Evolutionary conservation across 2,113 vertebrate genomes (phyloP), one percentile per base, ranked within the genome.

Genomic region (Excalfactoria chinensis): DNA sequence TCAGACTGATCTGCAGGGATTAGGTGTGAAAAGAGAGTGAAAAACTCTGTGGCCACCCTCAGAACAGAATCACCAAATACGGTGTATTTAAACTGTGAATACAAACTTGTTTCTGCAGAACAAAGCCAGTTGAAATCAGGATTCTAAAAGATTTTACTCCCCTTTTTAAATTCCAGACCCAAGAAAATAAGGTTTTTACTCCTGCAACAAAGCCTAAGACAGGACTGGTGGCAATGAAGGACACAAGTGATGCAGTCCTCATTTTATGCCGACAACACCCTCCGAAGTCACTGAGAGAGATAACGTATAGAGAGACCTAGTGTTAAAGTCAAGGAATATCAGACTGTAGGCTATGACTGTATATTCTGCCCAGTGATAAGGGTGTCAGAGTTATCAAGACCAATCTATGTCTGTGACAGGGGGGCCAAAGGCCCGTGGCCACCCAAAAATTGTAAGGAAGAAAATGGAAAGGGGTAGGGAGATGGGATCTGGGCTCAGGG

Each of bases 201-300:
- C 15, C 72, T 69, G 13, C 16, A 73, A 17, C 4, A 79, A 88
- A 73, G 8, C 48, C 35, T 43, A 15, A 6, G 71, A 7, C 15
- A 34, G 15, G 25, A 22, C 59, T 60, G 8, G 0, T 0, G 5
- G 7, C 1, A 16, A 21, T 8, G 13, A 15, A 75, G 15, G 34
- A 72, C 5, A 64, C 30, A 78, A 53, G 19, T 72, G 43, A 78
- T 56, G 28, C 8, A 51, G 8, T 17, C 13, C 7, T 86, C 1
- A 5, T 30, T 18, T 4, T 69, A 25, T 48, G 6, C 6, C 68
- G 48, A 51, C 8, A 41, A 32, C 5, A 46, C 6, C 11, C 74
- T 46, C 60, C 70, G 11, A 11, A 60, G 7, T 40, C 53, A 28
- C 13, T 66, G 19, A 23, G 14, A 68, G 86, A 58, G 35, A 28